Evolutionary conservation across 2,797 vertebrate genomes (phyloP), one percentile per base, ranked within the genome.

Genomic region (Salarias fasciatus): DNA sequence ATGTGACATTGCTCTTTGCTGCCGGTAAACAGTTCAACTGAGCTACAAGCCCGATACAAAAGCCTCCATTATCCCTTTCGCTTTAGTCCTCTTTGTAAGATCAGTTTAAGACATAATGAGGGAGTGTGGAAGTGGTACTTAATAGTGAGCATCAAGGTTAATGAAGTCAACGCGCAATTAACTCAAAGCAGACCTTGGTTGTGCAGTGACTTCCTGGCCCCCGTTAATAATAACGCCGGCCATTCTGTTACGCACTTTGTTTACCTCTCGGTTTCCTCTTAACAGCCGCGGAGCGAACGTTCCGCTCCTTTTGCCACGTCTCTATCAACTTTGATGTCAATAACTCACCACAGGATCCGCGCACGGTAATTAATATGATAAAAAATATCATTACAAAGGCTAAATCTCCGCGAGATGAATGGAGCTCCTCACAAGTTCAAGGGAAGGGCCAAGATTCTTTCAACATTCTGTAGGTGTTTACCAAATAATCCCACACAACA

Each of bases 401-500:
- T 72, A 64, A 70, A 58, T 87, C 88, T 86, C 65, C 62, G 58
- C 60, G 44, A 80, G 77, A 88, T 84, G 85, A 90, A 79, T 60
- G 55, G 59, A 78, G 77, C 54, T 14, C 80, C 65, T 82, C 76
- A 80, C 71, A 79, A 86, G 89, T 91, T 91, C 86, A 89, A 79
- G 87, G 87, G 89, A 86, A 89, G 79, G 83, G 91, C 84, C 87
- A 89, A 84, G 86, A 90, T 92, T 88, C 89, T 88, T 88, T 89
- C 85, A 85, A 90, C 89, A 86, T 92, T 90, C 90, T 89, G 88
- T 91, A 91, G 90, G 88, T 93, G 92, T 93, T 93, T 92, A 92
- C 92, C 86, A 91, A 91, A 92, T 89, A 92, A 89, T 91, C 88
- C 86, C 82, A 85, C 89, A 93, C 91, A 93, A 93, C 92, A 94